These are phyloP conservation scores for Aricia artaxerxes DNA, from an alignment of 2,888 invertebrate genomes.

Conservation along the genomic window DNA sequence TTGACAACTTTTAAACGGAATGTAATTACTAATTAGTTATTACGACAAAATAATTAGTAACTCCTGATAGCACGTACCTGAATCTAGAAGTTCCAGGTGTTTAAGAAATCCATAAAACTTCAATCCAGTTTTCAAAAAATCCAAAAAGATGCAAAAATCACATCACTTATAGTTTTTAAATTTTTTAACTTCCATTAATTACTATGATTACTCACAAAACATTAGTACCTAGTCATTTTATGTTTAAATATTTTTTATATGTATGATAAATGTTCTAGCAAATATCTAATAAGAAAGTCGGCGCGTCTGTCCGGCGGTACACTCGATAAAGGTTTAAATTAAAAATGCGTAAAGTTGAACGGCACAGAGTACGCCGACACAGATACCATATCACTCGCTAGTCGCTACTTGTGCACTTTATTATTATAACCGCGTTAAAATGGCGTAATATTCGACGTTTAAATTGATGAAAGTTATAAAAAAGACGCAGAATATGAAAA, in stretches of 20 bases:
- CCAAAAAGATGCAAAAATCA: not conserved
- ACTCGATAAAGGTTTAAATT: constrained; percentile 41
- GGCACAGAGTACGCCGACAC: constrained; percentile 30
- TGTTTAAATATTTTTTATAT: not conserved
- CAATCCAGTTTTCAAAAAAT: not conserved
- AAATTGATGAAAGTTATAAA: too few species aligned
- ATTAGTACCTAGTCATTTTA: too few species aligned
- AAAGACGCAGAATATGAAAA: too few species aligned
- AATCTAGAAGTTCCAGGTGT: not conserved
- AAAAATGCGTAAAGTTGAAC: constrained; percentile 35
- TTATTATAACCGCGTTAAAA: not conserved
- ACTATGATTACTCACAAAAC: not conserved
- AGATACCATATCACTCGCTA: constrained; percentile 30
- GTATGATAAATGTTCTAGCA: not conserved
- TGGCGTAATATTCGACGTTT: not conserved
- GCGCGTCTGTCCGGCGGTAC: constrained; percentile 34
- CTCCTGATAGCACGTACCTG: not conserved
- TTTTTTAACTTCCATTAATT: not conserved
- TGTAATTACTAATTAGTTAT: not conserved
- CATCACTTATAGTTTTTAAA: not conserved
- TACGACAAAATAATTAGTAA: too few species aligned
- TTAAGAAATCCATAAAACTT: not conserved
- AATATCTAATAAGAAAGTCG: not conserved
- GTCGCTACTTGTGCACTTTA: not conserved
- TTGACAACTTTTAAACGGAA: too few species aligned